Evolutionary conservation across 2,113 vertebrate genomes (phyloP).

Genomic region (Peromyscus maniculatus): DNA sequence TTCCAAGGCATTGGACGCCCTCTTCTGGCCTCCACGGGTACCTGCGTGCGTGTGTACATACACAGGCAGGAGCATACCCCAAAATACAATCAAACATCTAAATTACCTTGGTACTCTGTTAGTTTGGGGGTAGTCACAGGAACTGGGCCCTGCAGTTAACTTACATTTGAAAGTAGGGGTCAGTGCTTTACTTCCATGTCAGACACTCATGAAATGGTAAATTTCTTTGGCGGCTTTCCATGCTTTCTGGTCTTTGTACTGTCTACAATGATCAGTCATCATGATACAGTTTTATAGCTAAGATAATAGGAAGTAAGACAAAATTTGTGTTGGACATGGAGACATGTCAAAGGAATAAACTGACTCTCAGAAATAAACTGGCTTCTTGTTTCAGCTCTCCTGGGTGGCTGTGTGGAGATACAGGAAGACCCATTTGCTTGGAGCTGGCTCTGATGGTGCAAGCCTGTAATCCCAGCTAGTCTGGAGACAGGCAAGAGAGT

Average conservation of each 20-base stretch:
- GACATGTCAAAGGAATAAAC: neutral
- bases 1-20: neutral
- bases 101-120: neutral
- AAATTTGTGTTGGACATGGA: neutral
- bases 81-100: neutral
- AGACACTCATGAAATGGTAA: slow-evolving; percentile 13
- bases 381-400: neutral
- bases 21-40: neutral
- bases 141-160: neutral
- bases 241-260: neutral
- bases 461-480: neutral
- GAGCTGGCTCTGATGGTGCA: neutral
- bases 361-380: slow-evolving; percentile 24
- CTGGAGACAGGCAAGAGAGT: neutral
- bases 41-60: neutral
- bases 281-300: neutral
- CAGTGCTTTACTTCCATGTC: slow-evolving; percentile 20
- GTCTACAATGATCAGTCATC: neutral
- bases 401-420: neutral
- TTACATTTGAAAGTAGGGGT: neutral
- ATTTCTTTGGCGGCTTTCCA: neutral
- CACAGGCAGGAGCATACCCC: neutral
- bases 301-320: neutral
- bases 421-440: neutral
- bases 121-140: neutral